phyloP scores from a whole-genome alignment of 1,140 invertebrate genomes.

The Drosophila rufa region DNA sequence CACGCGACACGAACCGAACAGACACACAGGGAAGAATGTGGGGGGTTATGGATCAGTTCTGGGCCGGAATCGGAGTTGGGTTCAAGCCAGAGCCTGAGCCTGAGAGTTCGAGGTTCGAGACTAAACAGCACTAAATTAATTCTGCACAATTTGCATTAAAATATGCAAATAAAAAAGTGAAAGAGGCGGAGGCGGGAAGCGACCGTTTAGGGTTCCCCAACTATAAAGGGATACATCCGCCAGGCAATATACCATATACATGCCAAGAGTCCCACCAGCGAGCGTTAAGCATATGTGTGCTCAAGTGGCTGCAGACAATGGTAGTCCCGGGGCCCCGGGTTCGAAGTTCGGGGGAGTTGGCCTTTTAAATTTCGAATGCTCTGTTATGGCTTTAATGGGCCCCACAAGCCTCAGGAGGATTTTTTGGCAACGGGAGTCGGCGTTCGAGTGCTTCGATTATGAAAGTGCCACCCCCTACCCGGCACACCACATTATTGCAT shows the following conservation, averaged over 20 bases:
- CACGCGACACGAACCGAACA: slow-evolving; percentile 67
- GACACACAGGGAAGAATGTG: slow-evolving; percentile 23
- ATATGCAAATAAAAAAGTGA: slow-evolving; percentile 82
- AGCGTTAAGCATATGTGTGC: slow-evolving; percentile 79
- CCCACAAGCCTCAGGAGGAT: slow-evolving; percentile 19
- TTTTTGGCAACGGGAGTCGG: slow-evolving; percentile 3
- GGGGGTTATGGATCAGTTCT: slow-evolving; percentile 25
- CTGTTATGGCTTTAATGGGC: slow-evolving; percentile 65
- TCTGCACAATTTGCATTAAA: slow-evolving; percentile 83
- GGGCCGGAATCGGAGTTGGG: slow-evolving; percentile 18
- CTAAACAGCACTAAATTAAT: slow-evolving; percentile 83
- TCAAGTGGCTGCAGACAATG: slow-evolving; percentile 63
- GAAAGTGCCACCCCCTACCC: slow-evolving; percentile 57
- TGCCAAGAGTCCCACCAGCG: slow-evolving; percentile 50
- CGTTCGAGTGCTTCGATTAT: slow-evolving; percentile 71
- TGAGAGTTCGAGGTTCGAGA: slow-evolving; percentile 52
- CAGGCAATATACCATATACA: slow-evolving; percentile 31
- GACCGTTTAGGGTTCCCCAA: slow-evolving; percentile 67
- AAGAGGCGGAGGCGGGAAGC: slow-evolving; percentile 22
- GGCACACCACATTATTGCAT: slow-evolving; percentile 25
- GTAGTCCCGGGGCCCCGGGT: slow-evolving; percentile 1
- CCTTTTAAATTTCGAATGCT: slow-evolving; percentile 75
- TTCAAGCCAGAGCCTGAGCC: not conserved
- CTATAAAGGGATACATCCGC: slow-evolving; percentile 49
- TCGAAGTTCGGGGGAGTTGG: not conserved